Conservation (phyloP, 2,888 invertebrate species). For the Cynaeus angustus region DNA sequence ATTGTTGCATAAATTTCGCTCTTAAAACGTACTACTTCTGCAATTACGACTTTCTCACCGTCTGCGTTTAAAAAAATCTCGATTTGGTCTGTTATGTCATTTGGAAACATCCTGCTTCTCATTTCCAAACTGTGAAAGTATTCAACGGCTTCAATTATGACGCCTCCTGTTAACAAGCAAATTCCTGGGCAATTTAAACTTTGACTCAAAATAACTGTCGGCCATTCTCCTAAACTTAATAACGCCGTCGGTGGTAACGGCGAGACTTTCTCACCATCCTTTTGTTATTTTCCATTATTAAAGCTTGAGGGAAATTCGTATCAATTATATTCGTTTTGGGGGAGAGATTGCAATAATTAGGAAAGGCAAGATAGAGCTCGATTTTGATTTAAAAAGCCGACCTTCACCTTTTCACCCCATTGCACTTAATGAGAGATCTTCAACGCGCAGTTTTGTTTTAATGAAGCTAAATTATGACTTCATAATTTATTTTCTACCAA, state of each 20-base stretch:
- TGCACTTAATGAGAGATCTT: constrained; percentile 7
- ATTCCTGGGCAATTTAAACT: constrained; percentile 54
- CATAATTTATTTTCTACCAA: constrained; percentile 4
- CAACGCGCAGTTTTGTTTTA: constrained; percentile 1
- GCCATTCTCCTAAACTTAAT: constrained; percentile 55
- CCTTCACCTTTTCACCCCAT: constrained; percentile 14
- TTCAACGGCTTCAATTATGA: constrained; percentile 38
- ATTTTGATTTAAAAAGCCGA: constrained; percentile 24
- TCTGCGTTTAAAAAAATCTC: no score
- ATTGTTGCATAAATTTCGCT: no score
- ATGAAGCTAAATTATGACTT: not conserved
- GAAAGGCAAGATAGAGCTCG: constrained; percentile 9
- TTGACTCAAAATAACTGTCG: constrained; percentile 54
- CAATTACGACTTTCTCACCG: no score
- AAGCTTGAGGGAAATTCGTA: constrained; percentile 30
- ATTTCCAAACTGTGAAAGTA: constrained; percentile 26
- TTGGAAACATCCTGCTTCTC: constrained; percentile 3
- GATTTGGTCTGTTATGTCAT: no score
- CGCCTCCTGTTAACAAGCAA: constrained; percentile 47
- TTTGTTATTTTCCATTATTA: constrained; percentile 33
- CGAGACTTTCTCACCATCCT: constrained; percentile 25
- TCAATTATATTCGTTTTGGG: constrained; percentile 32
- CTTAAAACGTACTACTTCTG: no score
- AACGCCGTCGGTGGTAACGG: constrained; percentile 40
- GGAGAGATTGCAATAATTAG: constrained; percentile 11